phyloP scores from a whole-genome alignment of 2,113 vertebrate genomes.

The Protobothrops mucrosquamatus region DNA sequence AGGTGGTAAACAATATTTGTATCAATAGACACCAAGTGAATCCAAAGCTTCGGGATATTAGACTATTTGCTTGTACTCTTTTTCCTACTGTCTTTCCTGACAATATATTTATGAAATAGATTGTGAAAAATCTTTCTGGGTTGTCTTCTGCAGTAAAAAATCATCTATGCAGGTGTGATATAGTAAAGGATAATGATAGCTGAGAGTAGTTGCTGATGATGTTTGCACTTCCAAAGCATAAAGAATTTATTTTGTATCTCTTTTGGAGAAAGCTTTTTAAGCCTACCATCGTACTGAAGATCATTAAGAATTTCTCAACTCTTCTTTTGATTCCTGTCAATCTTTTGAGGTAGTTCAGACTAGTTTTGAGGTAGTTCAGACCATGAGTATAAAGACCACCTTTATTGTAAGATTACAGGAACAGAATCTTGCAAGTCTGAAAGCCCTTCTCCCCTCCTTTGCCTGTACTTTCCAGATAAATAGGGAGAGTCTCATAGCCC shows the following conservation, averaged over 20 bases:
- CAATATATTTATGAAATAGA: not conserved
- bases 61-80: not conserved
- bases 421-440: not conserved
- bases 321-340: not conserved
- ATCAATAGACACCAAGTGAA: not conserved
- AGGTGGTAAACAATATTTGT: fast-evolving
- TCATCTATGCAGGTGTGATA: not conserved
- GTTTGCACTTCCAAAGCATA: not conserved
- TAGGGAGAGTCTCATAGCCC: not conserved
- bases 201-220: not conserved
- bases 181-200: not conserved
- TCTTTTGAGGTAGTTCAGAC: not conserved
- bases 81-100: not conserved
- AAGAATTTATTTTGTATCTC: not conserved
- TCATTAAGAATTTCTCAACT: not conserved
- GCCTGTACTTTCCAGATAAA: not conserved
- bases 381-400: not conserved
- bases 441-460: not conserved
- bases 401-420: not conserved
- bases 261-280: not conserved
- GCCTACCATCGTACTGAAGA: not conserved
- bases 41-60: not conserved
- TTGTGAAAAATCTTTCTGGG: not conserved
- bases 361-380: not conserved
- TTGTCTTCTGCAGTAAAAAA: constrained; percentile 1